A percentile compares a stretch with the other conserved stretches of the same genome.
These are phyloP conservation scores for Eurystomus gularis DNA, from an alignment of 2,113 vertebrate genomes.

Conservation along the genomic window DNA sequence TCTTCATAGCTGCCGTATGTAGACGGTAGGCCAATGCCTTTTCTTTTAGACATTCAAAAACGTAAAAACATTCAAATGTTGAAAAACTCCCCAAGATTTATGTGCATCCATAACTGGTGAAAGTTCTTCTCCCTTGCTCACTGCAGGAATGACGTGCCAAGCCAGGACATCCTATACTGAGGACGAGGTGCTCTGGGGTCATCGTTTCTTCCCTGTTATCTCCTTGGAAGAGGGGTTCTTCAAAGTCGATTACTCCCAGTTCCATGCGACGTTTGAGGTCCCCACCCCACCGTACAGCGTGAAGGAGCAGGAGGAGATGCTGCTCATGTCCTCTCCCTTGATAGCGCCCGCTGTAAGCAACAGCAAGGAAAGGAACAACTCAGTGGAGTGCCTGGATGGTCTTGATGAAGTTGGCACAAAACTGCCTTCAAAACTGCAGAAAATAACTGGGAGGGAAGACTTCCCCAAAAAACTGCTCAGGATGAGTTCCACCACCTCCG, in stretches of 20 bases:
- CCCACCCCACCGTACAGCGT: conserved; percentile 94
- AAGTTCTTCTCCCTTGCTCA: not conserved
- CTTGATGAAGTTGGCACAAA: conserved; percentile 89
- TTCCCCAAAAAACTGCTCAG: conserved; percentile 94
- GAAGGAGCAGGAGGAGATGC: conserved; percentile 96
- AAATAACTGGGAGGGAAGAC: conserved; percentile 95
- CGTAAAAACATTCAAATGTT: too few species aligned
- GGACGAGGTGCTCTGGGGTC: conserved; percentile 98
- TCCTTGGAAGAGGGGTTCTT: conserved; percentile 99
- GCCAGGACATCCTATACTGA: conserved; percentile 97
- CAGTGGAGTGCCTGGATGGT: conserved; percentile 92
- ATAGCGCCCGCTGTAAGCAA: conserved; percentile 94
- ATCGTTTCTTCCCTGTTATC: conserved; percentile 97
- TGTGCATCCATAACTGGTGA: not conserved
- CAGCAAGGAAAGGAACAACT: conserved; percentile 92
- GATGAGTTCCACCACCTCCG: conserved; percentile 98
- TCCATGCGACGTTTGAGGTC: conserved; percentile 97
- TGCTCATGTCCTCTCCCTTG: conserved; percentile 95
- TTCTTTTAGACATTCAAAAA: not conserved
- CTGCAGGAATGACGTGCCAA: conserved; percentile 97
- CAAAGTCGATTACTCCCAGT: conserved; percentile 99
- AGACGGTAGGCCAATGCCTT: too few species aligned
- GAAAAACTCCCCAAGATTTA: rapidly evolving
- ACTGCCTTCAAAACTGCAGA: conserved; percentile 94
- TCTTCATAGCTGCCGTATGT: not conserved